Percentiles rank a stretch among this genome's conserved stretches.
Evolutionary conservation across 2,888 invertebrate species (phyloP).

Genomic region (Cephalotes varians): DNA sequence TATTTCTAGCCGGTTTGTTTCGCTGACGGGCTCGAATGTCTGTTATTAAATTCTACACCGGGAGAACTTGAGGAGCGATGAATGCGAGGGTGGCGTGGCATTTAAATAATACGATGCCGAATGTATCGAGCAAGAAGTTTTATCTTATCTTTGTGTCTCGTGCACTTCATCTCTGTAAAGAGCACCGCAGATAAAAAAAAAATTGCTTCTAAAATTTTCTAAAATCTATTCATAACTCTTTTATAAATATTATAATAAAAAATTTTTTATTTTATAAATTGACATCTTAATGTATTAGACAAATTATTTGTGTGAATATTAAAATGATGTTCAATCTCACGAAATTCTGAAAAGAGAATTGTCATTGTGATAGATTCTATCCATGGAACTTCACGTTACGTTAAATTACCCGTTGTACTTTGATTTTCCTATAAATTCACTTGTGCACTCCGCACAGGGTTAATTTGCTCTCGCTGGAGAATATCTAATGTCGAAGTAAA

Average conservation of each 20-base stretch:
- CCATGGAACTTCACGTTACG: neutral
- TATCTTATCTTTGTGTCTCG: slow-evolving; percentile 1
- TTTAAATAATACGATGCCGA: slow-evolving; percentile 39
- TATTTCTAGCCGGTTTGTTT: slow-evolving; percentile 44
- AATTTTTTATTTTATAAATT: neutral
- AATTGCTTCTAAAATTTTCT: neutral
- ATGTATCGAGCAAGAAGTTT: slow-evolving; percentile 22
- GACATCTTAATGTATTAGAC: neutral
- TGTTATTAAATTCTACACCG: slow-evolving; percentile 45
- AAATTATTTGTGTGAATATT: neutral
- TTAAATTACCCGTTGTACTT: neutral
- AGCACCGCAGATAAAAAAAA: neutral
- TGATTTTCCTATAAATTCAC: slow-evolving; percentile 18
- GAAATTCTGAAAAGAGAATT: neutral
- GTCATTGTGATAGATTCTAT: neutral
- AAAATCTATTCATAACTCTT: neutral
- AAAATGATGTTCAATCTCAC: neutral
- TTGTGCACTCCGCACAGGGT: neutral
- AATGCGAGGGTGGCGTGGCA: slow-evolving; percentile 19
- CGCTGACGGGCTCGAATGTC: slow-evolving; percentile 24
- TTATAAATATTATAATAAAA: neutral
- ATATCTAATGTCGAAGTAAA: slow-evolving; percentile 45
- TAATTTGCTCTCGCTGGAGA: slow-evolving; percentile 21
- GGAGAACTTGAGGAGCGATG: slow-evolving; percentile 12
- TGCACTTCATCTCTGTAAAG: neutral